phyloP scores from a whole-genome alignment of 2,888 invertebrate species.

The Pammene aurita region DNA sequence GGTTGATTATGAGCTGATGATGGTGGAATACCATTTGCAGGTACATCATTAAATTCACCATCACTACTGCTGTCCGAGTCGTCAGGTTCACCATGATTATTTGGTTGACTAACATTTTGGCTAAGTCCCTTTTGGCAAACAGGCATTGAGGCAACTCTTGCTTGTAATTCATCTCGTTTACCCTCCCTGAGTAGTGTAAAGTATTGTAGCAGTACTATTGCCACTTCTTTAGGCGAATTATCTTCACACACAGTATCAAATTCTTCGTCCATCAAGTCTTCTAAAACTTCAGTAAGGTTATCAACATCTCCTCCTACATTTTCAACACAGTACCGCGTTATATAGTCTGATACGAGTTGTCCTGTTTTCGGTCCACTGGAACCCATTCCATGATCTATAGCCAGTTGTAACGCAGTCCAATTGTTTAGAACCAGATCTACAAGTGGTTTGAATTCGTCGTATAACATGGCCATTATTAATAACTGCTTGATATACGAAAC shows the following conservation, averaged over 20 bases:
- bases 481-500: neutral
- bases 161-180: constrained; percentile 80
- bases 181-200: constrained; percentile 82
- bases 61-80: constrained; percentile 75
- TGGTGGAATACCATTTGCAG: constrained; percentile 55
- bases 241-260: constrained; percentile 89
- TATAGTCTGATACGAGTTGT: constrained; percentile 85
- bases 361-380: constrained; percentile 87
- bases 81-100: constrained; percentile 75
- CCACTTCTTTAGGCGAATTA: constrained; percentile 87
- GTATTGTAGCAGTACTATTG: constrained; percentile 82
- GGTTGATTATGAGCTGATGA: constrained; percentile 53
- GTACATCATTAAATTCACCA: constrained; percentile 59
- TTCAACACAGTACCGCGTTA: constrained; percentile 85
- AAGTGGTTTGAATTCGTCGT: constrained; percentile 83
- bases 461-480: constrained; percentile 59
- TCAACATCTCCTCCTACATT: constrained; percentile 83
- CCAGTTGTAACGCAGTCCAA: constrained; percentile 88
- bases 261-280: constrained; percentile 88
- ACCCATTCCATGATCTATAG: constrained; percentile 89
- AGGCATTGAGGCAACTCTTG: constrained; percentile 84
- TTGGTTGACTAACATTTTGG: constrained; percentile 71
- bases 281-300: constrained; percentile 85
- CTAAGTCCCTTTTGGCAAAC: constrained; percentile 84
- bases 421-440: constrained; percentile 87